These are phyloP conservation scores for Trogon surrucura DNA, from an alignment of 2,113 vertebrate species.

Conservation along the genomic window DNA sequence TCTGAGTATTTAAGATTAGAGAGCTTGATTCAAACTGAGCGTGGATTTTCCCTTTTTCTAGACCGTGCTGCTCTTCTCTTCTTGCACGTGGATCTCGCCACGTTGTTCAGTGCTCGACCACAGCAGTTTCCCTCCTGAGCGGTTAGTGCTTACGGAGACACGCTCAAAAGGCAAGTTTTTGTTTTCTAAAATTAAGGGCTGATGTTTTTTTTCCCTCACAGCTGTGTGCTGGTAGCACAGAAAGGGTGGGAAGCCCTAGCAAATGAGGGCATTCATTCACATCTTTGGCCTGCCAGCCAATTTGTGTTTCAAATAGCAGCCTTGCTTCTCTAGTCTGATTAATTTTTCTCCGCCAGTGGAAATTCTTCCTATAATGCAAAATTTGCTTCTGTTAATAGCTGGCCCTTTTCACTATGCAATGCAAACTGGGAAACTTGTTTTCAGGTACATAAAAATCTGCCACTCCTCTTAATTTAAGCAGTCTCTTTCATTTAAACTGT, in stretches of 20 bases:
- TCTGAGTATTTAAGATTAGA: neutral
- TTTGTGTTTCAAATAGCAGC: neutral
- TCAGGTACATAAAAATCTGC: neutral
- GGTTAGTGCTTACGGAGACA: neutral
- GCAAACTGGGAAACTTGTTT: neutral
- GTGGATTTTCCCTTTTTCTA: neutral
- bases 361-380: neutral
- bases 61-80: neutral
- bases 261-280: neutral
- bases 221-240: too few species aligned
- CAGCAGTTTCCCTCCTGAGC: neutral
- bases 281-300: neutral
- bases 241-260: neutral
- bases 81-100: accelerated
- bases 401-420: neutral
- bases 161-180: neutral
- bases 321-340: neutral
- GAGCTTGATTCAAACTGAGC: neutral
- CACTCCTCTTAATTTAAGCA: neutral
- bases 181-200: neutral
- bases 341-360: neutral
- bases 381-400: neutral
- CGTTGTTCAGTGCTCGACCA: neutral
- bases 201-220: accelerated
- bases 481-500: neutral